A percentile compares a stretch with the other conserved stretches of the same genome.
Conservation (phyloP, 2,113 vertebrate species). For the Brevimyrus niger region DNA sequence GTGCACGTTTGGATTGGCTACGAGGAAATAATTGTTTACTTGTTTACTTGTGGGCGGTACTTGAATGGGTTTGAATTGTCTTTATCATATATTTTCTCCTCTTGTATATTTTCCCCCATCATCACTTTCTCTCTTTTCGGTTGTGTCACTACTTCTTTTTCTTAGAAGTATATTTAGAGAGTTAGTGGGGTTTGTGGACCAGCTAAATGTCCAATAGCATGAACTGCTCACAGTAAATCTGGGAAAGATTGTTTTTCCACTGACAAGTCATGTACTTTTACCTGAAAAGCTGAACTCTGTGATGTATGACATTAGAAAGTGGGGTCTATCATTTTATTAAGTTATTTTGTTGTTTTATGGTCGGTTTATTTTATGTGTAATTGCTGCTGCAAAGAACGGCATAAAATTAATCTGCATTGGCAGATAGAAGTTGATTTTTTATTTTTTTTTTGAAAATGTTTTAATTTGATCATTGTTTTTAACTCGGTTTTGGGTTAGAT, state of each 20-base stretch:
- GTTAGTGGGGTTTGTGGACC: background rate
- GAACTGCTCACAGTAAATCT: background rate
- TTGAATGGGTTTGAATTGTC: background rate
- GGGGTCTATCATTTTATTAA: background rate
- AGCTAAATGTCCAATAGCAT: background rate
- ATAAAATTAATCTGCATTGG: background rate
- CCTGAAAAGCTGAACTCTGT: background rate
- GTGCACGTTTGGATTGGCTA: background rate
- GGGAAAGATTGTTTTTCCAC: background rate
- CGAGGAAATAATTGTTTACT: background rate
- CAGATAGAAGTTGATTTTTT: background rate
- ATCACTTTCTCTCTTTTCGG: background rate
- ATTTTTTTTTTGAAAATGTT: background rate
- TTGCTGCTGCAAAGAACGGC: background rate
- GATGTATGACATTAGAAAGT: background rate
- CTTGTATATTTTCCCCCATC: background rate
- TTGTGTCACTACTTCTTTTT: background rate
- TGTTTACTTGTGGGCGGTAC: too few species aligned
- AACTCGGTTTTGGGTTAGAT: conserved; percentile 3
- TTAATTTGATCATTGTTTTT: conserved; percentile 1
- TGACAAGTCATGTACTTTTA: background rate
- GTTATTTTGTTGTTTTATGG: background rate
- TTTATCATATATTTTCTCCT: background rate
- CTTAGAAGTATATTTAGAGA: background rate
- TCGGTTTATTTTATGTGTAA: background rate